Evolutionary conservation across 2,888 invertebrate genomes (phyloP).

Genomic region (Hoplodrina ambigua): DNA sequence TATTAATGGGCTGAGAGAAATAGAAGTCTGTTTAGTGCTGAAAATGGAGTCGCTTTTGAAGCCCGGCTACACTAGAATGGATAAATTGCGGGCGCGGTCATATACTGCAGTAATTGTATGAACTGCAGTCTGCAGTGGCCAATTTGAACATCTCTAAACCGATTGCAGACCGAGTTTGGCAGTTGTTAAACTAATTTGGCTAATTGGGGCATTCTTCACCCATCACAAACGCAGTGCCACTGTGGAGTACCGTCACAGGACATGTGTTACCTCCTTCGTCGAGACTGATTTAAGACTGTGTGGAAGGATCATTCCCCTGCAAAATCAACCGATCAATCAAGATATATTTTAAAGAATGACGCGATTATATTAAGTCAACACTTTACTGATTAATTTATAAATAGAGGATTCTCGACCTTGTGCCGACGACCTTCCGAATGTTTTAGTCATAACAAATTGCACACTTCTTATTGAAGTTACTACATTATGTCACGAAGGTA

Average conservation of each 20-base stretch:
- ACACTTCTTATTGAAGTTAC: slow-evolving; percentile 37
- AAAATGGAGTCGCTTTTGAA: neutral
- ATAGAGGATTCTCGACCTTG: slow-evolving; percentile 59
- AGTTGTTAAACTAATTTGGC: too few species aligned
- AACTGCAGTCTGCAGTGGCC: too few species aligned
- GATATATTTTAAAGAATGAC: slow-evolving; percentile 38
- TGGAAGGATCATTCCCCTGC: neutral
- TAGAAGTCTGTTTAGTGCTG: neutral
- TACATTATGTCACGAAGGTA: slow-evolving; percentile 47
- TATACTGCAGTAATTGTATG: too few species aligned
- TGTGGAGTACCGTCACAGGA: too few species aligned
- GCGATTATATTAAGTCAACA: slow-evolving; percentile 36
- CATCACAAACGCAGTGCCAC: too few species aligned
- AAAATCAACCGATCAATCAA: slow-evolving; percentile 13
- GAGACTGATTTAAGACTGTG: neutral
- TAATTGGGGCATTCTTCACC: too few species aligned
- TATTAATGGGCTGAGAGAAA: neutral
- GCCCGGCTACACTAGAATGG: too few species aligned
- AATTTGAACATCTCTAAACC: too few species aligned
- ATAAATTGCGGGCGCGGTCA: too few species aligned
- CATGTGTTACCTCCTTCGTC: too few species aligned
- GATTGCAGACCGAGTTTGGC: too few species aligned
- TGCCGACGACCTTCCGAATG: slow-evolving; percentile 55
- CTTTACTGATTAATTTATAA: slow-evolving; percentile 49
- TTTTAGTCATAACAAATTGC: slow-evolving; percentile 58